phyloP scores from a whole-genome alignment of 53 echinoderm and acorn worm species.

The Paracentrotus lividus region DNA sequence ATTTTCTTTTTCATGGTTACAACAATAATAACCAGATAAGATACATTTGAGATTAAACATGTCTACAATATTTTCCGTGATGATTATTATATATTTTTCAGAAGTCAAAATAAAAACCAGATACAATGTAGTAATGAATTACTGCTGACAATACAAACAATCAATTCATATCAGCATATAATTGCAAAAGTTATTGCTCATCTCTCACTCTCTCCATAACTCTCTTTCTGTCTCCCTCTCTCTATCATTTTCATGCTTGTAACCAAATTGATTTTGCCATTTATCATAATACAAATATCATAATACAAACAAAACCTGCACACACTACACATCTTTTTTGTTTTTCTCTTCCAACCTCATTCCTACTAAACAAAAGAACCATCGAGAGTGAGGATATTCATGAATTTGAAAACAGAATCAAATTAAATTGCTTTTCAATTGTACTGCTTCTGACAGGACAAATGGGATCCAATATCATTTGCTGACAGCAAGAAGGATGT shows the following conservation, averaged over 20 bases:
- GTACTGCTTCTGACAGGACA: background rate
- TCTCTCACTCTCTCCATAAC: background rate
- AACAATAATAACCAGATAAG: no score
- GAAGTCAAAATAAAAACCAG: background rate
- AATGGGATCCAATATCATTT: background rate
- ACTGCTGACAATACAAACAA: background rate
- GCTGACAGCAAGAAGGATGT: no score
- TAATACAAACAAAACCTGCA: background rate
- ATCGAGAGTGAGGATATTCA: slow-evolving; percentile 7
- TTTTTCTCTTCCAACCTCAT: background rate
- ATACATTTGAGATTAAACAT: no score
- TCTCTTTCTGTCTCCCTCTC: background rate
- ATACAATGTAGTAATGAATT: background rate
- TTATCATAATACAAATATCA: background rate
- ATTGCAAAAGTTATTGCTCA: background rate
- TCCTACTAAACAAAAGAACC: slow-evolving; percentile 18
- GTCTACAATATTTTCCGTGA: no score
- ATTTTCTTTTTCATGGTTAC: no score
- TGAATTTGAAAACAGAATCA: slow-evolving; percentile 13
- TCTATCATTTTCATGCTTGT: background rate
- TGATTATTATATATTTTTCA: background rate
- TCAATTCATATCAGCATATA: background rate
- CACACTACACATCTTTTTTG: background rate
- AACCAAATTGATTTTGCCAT: background rate
- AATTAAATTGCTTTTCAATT: slow-evolving; percentile 37